phyloP scores from a whole-genome alignment of 2,797 vertebrate genomes.

The Mionectes olivaceus region DNA sequence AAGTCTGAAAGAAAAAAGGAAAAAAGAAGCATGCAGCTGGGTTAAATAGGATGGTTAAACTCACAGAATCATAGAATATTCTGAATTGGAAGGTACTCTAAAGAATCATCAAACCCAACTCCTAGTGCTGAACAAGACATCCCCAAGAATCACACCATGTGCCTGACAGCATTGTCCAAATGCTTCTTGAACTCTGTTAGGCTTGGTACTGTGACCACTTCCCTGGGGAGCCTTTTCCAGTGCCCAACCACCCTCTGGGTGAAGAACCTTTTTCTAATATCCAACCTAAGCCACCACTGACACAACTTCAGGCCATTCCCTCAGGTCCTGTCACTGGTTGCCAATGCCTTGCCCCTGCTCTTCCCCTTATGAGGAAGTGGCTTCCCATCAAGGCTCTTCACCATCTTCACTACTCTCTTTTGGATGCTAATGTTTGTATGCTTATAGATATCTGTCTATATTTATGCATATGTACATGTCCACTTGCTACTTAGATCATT shows the following conservation, averaged over 20 bases:
- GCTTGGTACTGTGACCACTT: too few relatives aligned
- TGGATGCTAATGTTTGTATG: neutral
- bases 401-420: neutral
- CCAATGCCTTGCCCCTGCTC: neutral
- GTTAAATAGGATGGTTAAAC: neutral
- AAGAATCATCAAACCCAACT: accelerated
- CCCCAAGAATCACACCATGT: neutral
- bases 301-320: neutral
- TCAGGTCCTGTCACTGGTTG: neutral
- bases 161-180: neutral
- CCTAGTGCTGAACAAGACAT: neutral
- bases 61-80: neutral
- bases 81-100: neutral
- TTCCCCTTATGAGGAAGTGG: neutral
- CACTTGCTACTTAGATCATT: neutral
- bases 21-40: neutral
- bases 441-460: neutral
- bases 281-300: neutral
- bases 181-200: too few relatives aligned
- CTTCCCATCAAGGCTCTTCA: neutral
- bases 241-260: too few relatives aligned
- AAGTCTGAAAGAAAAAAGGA: neutral
- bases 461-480: neutral
- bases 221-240: too few relatives aligned
- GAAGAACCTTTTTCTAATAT: too few relatives aligned